These are phyloP conservation scores for Chionis minor DNA, from an alignment of 2,113 vertebrate species.

Conservation along the genomic window DNA sequence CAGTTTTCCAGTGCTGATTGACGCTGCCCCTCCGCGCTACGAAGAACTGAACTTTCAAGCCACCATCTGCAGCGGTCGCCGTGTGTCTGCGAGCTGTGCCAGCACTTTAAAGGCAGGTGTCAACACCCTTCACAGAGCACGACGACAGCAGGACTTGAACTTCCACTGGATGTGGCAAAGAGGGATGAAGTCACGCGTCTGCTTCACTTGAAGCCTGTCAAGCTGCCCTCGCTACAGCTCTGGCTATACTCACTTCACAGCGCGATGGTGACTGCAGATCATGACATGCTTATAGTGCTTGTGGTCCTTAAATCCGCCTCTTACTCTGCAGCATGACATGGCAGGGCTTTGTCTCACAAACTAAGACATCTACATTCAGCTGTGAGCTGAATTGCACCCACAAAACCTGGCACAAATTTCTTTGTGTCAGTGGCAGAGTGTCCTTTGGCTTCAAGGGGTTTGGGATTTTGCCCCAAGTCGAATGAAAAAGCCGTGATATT, in stretches of 20 bases:
- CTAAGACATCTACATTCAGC: neutral
- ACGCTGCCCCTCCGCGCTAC: neutral
- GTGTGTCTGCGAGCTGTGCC: neutral
- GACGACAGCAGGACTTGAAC: constrained; percentile 6
- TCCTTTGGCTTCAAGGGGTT: neutral
- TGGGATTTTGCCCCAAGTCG: neutral
- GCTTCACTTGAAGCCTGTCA: neutral
- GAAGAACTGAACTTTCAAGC: neutral
- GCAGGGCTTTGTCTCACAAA: neutral
- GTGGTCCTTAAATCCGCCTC: neutral
- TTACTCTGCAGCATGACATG: neutral
- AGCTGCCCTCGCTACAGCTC: neutral
- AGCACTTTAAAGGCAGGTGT: constrained; percentile 23
- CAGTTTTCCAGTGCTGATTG: constrained; percentile 49
- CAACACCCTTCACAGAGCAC: neutral
- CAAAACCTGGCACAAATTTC: neutral
- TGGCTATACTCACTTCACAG: neutral
- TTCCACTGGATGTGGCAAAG: neutral
- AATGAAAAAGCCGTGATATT: neutral
- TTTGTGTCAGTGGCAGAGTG: neutral
- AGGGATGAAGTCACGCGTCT: constrained; percentile 35
- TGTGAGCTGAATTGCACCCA: neutral
- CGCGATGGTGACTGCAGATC: fast-evolving
- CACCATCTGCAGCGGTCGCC: neutral
- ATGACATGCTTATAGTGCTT: neutral